Conservation (phyloP, 2,888 invertebrate genomes). For the Agrotis ipsilon region DNA sequence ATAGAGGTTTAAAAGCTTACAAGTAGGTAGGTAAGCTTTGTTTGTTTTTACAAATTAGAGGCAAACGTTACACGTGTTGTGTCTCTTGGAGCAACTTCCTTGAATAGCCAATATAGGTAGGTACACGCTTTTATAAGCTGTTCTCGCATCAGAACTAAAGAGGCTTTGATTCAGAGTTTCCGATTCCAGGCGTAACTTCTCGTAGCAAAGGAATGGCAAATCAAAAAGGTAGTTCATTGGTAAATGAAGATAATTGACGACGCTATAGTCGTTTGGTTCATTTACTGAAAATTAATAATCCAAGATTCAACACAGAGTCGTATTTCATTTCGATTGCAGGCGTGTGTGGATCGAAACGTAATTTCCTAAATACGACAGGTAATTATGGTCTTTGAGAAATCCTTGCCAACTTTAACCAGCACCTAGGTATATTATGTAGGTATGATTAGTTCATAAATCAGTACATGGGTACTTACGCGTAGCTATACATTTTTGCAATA, state of each 20-base stretch:
- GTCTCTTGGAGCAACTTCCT: constrained; percentile 7
- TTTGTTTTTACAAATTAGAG: constrained; percentile 2
- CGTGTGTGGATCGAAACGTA: neutral
- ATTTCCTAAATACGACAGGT: neutral
- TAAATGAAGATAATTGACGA: constrained; percentile 8
- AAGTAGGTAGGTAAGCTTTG: neutral
- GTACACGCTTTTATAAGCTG: neutral
- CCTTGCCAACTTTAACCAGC: neutral
- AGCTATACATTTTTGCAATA: constrained; percentile 13
- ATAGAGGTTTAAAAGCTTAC: constrained; percentile 7
- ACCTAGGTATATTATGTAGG: neutral
- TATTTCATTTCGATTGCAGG: neutral
- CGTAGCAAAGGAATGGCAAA: neutral
- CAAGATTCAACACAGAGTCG: neutral
- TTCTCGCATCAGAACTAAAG: no score
- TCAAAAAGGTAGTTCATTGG: neutral
- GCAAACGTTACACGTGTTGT: neutral
- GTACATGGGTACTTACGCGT: neutral
- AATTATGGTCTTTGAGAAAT: neutral
- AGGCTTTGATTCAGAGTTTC: neutral
- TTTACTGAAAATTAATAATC: constrained; percentile 10
- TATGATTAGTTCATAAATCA: neutral
- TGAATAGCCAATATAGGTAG: neutral
- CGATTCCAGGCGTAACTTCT: neutral
- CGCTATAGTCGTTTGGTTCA: neutral